Evolutionary conservation across 1,140 invertebrate genomes (phyloP), one percentile per base, ranked within the genome.

Genomic region (Scaptomyza pallida): DNA sequence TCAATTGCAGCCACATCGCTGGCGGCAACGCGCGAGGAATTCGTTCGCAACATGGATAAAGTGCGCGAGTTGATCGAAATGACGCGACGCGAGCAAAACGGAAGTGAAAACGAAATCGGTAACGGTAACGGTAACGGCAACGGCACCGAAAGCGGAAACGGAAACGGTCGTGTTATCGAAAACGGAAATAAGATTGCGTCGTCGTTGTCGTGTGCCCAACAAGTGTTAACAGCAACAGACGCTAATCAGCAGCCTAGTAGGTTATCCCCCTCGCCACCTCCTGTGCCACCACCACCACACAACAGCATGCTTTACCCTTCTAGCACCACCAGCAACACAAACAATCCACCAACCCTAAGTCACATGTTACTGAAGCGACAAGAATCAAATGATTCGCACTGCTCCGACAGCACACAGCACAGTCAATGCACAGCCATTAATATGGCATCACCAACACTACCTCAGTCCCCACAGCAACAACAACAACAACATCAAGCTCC

Each of bases 401-500:
- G 89, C 50, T 93, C 92, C 16, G 93, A 93, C 51, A 92, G 92
- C 12, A 93, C 92, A 9, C 92, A 93, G 2, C 77, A 90, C 65
- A 91, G 90, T 62, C 85, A 93, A 43, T 93, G 92, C 72, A 94
- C 93, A 0, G 93, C 93, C 33, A 93, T 92, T 62, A 92, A 92
- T 51, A 89, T 93, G 50, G 78, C 72, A 37, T 91, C 92, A 41
- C 89, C 91, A 41, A 75, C 86, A 62, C 78, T 61, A 17, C 13
- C 15, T 17, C 33, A 41, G 19, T 21, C 40, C 33, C 48, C n/a
- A n/a, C n/a, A n/a, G n/a, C n/a, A n/a, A n/a, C n/a, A n/a, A n/a
- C n/a, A 16, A 17, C 63, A 45, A 17, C 51, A 35, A 56, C 59
- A 40, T 1, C 40, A 35, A 16, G 67, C 72, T n/a, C 68, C 72